Evolutionary conservation across 2,888 invertebrate genomes (phyloP).

Genomic region (Scaptomyza polygonia): DNA sequence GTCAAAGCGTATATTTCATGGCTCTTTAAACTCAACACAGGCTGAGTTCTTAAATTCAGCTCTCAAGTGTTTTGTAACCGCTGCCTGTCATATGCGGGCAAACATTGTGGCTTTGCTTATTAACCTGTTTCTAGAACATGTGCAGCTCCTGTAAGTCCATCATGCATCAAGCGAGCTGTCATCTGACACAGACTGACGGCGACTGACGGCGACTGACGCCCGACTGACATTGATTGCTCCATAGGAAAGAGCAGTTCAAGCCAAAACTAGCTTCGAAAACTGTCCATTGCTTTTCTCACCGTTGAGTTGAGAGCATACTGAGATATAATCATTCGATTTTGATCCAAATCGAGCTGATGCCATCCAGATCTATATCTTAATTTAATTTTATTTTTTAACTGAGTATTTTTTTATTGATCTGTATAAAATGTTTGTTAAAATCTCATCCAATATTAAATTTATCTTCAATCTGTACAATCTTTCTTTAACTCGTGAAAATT

Average conservation of each 20-base stretch:
- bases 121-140: conserved; percentile 26
- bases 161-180: conserved; percentile 37
- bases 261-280: conserved; percentile 35
- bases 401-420: too few species aligned
- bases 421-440: too few species aligned
- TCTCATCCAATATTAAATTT: too few species aligned
- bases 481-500: too few species aligned
- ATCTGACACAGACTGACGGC: conserved; percentile 29
- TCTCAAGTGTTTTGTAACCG: conserved; percentile 4
- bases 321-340: background rate
- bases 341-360: too few species aligned
- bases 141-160: conserved; percentile 43
- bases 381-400: too few species aligned
- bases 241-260: conserved; percentile 11
- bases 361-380: too few species aligned
- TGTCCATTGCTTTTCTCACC: conserved; percentile 26
- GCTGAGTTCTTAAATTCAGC: conserved; percentile 18
- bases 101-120: conserved; percentile 41
- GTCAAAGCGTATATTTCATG: conserved; percentile 58
- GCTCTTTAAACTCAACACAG: conserved; percentile 39
- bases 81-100: conserved; percentile 14
- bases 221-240: conserved; percentile 62
- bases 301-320: background rate
- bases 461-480: too few species aligned
- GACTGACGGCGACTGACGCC: conserved; percentile 28